Percentiles rank a stretch among this genome's conserved stretches.
These are phyloP conservation scores for Uria aalge DNA, from an alignment of 2,113 vertebrate species.

Conservation along the genomic window DNA sequence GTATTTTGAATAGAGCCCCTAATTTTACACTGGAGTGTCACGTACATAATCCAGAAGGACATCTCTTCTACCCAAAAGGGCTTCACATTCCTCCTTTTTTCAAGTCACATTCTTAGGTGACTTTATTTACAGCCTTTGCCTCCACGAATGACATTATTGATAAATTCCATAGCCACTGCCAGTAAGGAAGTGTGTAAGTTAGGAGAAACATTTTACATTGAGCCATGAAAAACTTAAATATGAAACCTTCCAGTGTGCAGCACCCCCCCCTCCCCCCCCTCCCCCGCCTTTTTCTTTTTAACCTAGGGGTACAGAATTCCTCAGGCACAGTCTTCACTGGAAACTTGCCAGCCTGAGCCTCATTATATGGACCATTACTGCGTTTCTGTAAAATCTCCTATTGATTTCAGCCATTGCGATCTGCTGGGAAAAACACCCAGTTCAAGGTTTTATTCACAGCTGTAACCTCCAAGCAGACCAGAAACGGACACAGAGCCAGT, in stretches of 20 bases:
- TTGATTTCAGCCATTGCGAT: slow-evolving; percentile 3
- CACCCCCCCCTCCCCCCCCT: rapidly evolving
- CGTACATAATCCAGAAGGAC: background rate
- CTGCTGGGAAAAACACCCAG: background rate
- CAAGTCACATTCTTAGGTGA: background rate
- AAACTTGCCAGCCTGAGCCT: background rate
- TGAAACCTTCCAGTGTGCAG: background rate
- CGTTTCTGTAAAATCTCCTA: background rate
- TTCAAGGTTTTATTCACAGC: background rate
- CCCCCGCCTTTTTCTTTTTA: background rate
- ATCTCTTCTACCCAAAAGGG: slow-evolving; percentile 25
- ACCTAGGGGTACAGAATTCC: background rate
- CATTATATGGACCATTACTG: background rate
- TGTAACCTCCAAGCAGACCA: background rate
- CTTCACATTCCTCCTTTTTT: background rate
- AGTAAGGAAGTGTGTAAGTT: background rate
- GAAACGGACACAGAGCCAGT: background rate
- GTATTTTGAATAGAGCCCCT: background rate
- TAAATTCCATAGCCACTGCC: background rate
- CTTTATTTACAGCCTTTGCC: slow-evolving; percentile 22
- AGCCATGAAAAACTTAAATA: background rate
- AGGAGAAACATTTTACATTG: background rate
- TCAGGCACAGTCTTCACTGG: background rate
- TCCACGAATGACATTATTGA: background rate
- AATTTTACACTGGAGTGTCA: slow-evolving; percentile 32